Conservation (phyloP, 2,113 vertebrate genomes). For the Rissa tridactyla region DNA sequence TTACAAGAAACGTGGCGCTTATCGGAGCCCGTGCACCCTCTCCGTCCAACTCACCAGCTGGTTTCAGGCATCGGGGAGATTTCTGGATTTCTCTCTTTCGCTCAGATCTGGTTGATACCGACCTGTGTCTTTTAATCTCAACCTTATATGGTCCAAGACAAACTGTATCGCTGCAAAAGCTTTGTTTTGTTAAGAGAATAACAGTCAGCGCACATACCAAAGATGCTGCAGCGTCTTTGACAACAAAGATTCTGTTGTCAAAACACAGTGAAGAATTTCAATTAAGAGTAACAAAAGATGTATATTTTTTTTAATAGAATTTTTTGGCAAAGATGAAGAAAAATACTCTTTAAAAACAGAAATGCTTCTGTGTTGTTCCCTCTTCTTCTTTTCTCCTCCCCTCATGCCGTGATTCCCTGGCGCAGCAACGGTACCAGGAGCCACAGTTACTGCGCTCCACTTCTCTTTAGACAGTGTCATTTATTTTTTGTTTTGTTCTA, state of each 20-base stretch:
- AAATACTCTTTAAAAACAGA: background rate
- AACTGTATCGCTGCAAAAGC: background rate
- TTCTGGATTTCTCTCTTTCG: background rate
- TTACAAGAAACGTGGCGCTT: background rate
- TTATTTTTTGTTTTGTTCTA: background rate
- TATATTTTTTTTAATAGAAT: background rate
- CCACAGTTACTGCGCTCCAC: background rate
- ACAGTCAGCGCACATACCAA: background rate
- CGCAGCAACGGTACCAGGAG: background rate
- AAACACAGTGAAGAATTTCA: background rate
- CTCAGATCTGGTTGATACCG: background rate
- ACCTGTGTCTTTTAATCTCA: background rate
- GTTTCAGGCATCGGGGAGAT: background rate
- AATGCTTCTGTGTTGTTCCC: background rate
- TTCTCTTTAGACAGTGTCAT: background rate
- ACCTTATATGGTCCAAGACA: background rate
- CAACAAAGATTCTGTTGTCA: background rate
- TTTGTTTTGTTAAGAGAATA: background rate
- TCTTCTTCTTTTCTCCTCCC: background rate
- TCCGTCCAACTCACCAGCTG: rapidly evolving
- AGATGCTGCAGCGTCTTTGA: background rate
- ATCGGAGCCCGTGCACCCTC: background rate
- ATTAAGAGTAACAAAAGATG: background rate
- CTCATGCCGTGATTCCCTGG: rapidly evolving
- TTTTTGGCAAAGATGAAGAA: background rate